Evolutionary conservation across 2,888 invertebrate species (phyloP), one percentile per base, ranked within the genome.

Genomic region (Cinara cedri): DNA sequence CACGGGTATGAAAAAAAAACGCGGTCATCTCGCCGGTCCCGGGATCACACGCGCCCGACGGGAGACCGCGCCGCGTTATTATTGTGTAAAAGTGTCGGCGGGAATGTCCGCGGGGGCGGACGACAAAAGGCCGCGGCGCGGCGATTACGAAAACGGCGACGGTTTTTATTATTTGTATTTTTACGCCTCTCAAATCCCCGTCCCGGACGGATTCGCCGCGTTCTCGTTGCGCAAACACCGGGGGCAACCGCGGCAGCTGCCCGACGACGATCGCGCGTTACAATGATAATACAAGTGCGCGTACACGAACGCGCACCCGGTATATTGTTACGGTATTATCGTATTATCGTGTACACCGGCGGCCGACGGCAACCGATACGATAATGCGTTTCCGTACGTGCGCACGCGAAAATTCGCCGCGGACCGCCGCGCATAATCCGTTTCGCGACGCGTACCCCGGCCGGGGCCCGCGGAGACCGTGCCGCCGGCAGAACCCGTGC

Each of bases 171-270:
- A n/a, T n/a, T 34, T 34, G 3, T 6, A 6, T 65, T 72, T 26
- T 9, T 21, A 57, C 57, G 21, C 21, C 14, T 55, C 34, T 63
- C 34, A 42, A 76, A 68, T 70, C 60, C n/a, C 68, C 70, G 78
- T 78, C 78, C 51, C 78, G 70, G 70, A 78, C 70, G 78, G 78
- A 78, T 78, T 78, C 51, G 16, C 51, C 78, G 68, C 68, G 78
- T 70, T 60, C 70, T 78, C 51, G 57, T 78, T 60, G 70, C 68
- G 70, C 57, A 70, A 70, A 78, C 60, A 68, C 14, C 68, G 66
- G n/a, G n/a, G n/a, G n/a, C n/a, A n/a, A n/a, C n/a, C 68, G 60
- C 54, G 19, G 44, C 14, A n/a, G n/a, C 13, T 19, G n/a, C n/a
- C n/a, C n/a, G n/a, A n/a, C n/a, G n/a, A n/a, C n/a, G n/a, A n/a